Base-by-base conservation (phyloP, 64 coral and sea anemone genomes). In the Stylophora pistillata region DNA sequence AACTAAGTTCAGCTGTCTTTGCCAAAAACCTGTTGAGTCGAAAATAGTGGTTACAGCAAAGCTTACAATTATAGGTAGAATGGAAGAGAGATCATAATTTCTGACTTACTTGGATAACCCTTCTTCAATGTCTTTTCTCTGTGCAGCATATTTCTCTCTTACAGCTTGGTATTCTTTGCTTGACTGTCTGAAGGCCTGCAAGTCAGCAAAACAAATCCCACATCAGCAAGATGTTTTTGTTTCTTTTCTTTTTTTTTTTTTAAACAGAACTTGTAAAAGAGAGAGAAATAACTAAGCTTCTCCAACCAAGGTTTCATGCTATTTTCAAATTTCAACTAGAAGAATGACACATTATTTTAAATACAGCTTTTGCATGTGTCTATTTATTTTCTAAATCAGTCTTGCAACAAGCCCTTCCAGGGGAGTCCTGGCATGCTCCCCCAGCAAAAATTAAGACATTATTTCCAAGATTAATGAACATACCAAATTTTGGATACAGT, bases 141-240 rank as follows among this genome's bases (percentile, higher is more conserved):
- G 89, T 47, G 78, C 85, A 18, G 96, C 96, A 90, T 98, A 95
- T 89, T 93, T 98, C 89, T 98, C 96, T 81, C 96, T 74, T 58
- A 94, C 91, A 13, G 86, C 75, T 73, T 98, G 88, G 58, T 99
- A 99, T 53, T 99, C 97, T 30, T 99, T 94, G 32, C 85, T 90
- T 65, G 91, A 86, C 33, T 95, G 94, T 33, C 97, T 84, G 87
- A 88, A 87, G 52, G 93, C 91, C 94, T 7, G 28, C 18, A 80
- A 71, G 53, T 15, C 4, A 71, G 6, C 70, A 86, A 20, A 29
- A 86, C 52, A 76, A 10, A 47, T 47, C 37, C 37, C 7, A 47
- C 37, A 47, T 28, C 20, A 61, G 13, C n/a, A n/a, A n/a, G n/a
- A n/a, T n/a, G n/a, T n/a, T n/a, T n/a, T n/a, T n/a, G 31, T 74